These are phyloP conservation scores for Archegozetes longisetosus DNA, from an alignment of 1,140 invertebrate species.

Conservation along the genomic window DNA sequence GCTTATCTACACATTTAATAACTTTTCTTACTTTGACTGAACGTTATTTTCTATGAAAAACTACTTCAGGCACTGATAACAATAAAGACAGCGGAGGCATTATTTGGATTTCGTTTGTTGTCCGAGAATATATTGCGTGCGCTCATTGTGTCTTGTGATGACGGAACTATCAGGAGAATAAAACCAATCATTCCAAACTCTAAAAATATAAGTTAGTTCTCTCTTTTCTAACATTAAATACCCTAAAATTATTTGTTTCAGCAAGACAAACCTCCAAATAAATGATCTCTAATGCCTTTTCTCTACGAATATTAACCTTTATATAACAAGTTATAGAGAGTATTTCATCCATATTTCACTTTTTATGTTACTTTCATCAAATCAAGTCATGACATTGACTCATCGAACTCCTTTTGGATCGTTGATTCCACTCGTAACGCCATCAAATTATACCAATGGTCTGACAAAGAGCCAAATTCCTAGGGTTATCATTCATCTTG, in stretches of 20 bases:
- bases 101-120: constrained; percentile 5
- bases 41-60: neutral
- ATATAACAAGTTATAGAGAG: neutral
- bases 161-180: constrained; percentile 9
- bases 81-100: constrained; percentile 1
- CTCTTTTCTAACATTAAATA: neutral
- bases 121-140: constrained; percentile 8
- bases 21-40: neutral
- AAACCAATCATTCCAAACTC: constrained; percentile 3
- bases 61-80: constrained; percentile 3
- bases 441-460: neutral
- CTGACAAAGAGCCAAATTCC: neutral
- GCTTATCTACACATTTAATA: neutral
- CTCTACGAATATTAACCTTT: too few relatives aligned
- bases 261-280: neutral
- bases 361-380: neutral
- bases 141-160: constrained; percentile 10
- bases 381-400: neutral
- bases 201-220: constrained; percentile 10
- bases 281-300: neutral
- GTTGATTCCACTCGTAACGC: neutral
- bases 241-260: neutral
- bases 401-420: neutral
- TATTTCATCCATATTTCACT: neutral
- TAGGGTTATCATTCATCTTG: neutral